Evolutionary conservation across 2,113 vertebrate species (phyloP).

Genomic region (Notechis scutatus): DNA sequence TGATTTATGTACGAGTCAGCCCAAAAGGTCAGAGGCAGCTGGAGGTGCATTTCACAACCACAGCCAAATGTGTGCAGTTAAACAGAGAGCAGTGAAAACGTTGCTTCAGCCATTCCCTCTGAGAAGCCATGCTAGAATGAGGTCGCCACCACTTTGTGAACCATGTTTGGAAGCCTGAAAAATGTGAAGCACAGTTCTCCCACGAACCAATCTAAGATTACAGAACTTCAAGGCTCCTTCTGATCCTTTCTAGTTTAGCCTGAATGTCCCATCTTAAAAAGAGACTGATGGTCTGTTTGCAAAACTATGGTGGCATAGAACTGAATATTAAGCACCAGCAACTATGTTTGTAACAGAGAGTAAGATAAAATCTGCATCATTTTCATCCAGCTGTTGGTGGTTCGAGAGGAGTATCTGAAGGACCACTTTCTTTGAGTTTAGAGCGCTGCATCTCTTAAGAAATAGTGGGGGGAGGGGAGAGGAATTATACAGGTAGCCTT

Average conservation of each 20-base stretch:
- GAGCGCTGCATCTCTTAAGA: slow-evolving; percentile 28
- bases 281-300: neutral
- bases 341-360: slow-evolving; percentile 14
- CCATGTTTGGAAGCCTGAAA: neutral
- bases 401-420: neutral
- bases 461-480: neutral
- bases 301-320: neutral
- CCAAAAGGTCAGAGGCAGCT: neutral
- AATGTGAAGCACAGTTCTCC: neutral
- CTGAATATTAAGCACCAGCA: slow-evolving; percentile 11
- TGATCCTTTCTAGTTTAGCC: neutral
- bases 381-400: slow-evolving; percentile 15
- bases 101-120: slow-evolving; percentile 19
- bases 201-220: neutral
- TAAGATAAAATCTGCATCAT: slow-evolving; percentile 18
- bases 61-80: neutral
- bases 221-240: neutral
- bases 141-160: neutral
- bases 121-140: slow-evolving; percentile 4
- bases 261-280: neutral
- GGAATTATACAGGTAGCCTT: neutral
- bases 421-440: slow-evolving; percentile 15
- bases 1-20: neutral
- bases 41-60: neutral
- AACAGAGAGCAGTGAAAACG: neutral